phyloP scores from a whole-genome alignment of 2,888 invertebrate species.

The Erannis defoliaria region DNA sequence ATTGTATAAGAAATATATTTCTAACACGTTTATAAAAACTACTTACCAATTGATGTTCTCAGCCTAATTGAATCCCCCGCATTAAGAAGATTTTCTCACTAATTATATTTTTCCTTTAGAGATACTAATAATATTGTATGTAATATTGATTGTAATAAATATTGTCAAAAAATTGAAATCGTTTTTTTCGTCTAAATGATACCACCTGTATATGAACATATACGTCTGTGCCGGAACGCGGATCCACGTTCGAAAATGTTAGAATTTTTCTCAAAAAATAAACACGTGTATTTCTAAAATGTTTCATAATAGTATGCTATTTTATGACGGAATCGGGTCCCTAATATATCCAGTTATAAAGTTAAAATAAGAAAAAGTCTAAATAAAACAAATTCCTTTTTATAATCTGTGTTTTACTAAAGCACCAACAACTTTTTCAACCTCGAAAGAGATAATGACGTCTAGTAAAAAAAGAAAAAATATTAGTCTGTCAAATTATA shows the following conservation, averaged over 20 bases:
- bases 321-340: constrained; percentile 12
- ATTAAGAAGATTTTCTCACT: too few species aligned
- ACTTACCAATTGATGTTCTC: constrained; percentile 3
- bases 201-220: constrained; percentile 16
- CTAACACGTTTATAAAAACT: constrained; percentile 7
- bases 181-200: constrained; percentile 11
- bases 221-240: constrained; percentile 23
- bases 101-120: constrained; percentile 7
- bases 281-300: constrained; percentile 21
- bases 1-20: constrained; percentile 8
- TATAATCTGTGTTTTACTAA: constrained; percentile 19
- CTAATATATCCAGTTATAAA: constrained; percentile 25
- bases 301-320: constrained; percentile 18
- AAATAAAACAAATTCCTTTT: constrained; percentile 10
- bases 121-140: constrained; percentile 7
- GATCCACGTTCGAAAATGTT: constrained; percentile 27
- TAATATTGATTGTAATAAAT: constrained; percentile 3
- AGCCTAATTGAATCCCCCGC: too few species aligned
- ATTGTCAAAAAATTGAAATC: constrained; percentile 3
- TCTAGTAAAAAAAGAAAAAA: constrained; percentile 10
- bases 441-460: constrained; percentile 9
- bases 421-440: neutral
- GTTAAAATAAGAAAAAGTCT: constrained; percentile 18
- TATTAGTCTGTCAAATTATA: constrained; percentile 13
- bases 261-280: constrained; percentile 19